These are phyloP conservation scores for Oxygymnocypris stewartii DNA, from an alignment of 2,113 vertebrate genomes.

Conservation along the genomic window DNA sequence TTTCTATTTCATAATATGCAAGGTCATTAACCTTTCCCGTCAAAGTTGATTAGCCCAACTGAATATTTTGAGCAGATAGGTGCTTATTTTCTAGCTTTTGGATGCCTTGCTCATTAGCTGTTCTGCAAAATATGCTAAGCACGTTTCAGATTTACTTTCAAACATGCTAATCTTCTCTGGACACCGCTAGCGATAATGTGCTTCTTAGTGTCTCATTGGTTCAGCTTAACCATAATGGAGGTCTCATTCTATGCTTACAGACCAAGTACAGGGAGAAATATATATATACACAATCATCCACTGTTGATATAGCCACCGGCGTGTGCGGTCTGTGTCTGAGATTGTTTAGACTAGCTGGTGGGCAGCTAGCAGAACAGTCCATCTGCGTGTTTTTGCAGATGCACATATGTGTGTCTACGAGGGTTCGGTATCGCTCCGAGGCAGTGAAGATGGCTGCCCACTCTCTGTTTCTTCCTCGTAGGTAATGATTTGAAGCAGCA, in stretches of 20 bases:
- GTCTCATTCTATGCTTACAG: slow-evolving; percentile 42
- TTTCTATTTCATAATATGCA: neutral
- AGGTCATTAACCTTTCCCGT: neutral
- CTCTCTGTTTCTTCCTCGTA: slow-evolving; percentile 46
- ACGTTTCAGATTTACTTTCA: slow-evolving; percentile 32
- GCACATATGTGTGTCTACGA: slow-evolving; percentile 28
- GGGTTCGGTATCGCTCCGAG: slow-evolving; percentile 46
- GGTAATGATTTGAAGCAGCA: slow-evolving; percentile 67
- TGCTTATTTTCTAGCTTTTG: slow-evolving; percentile 3
- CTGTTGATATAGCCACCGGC: slow-evolving; percentile 35
- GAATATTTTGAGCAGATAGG: neutral
- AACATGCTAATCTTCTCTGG: slow-evolving; percentile 33
- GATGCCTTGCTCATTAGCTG: slow-evolving; percentile 18
- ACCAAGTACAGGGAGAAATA: slow-evolving; percentile 4
- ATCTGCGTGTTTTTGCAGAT: slow-evolving; percentile 37
- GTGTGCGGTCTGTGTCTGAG: slow-evolving; percentile 21
- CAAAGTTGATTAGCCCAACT: slow-evolving; percentile 13
- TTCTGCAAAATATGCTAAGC: slow-evolving; percentile 17
- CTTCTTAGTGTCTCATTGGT: slow-evolving; percentile 39
- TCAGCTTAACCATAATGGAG: slow-evolving; percentile 21
- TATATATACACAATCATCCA: slow-evolving; percentile 33
- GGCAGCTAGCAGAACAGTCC: slow-evolving; percentile 39
- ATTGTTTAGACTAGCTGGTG: slow-evolving; percentile 46
- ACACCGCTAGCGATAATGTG: slow-evolving; percentile 19
- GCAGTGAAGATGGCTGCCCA: slow-evolving; percentile 59